Percentiles rank a stretch among this genome's conserved stretches.
Evolutionary conservation across 2,113 vertebrate genomes (phyloP).

Genomic region (Atrichornis clamosus): DNA sequence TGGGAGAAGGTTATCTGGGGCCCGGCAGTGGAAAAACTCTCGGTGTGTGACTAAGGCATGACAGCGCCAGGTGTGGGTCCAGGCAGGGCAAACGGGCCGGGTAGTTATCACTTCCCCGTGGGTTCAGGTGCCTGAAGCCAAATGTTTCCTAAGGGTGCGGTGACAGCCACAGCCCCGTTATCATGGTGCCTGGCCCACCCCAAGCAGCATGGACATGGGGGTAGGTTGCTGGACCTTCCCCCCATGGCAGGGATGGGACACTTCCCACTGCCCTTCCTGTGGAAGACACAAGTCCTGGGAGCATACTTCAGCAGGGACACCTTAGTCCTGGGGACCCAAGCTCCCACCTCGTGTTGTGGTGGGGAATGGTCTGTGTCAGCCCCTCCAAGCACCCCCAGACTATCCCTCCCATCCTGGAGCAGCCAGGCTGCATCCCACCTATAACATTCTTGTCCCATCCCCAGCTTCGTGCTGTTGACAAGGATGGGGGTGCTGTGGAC

Average conservation of each 20-base stretch:
- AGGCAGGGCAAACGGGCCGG: not conserved
- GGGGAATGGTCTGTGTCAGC: not conserved
- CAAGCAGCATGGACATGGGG: accelerated
- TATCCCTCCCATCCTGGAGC: accelerated
- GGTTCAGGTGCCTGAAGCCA: constrained; percentile 55
- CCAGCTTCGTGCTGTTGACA: not conserved
- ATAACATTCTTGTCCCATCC: not conserved
- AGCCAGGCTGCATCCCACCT: not conserved
- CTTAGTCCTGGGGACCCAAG: not conserved
- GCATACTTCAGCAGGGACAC: not conserved
- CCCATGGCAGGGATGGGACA: accelerated
- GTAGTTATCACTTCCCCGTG: constrained; percentile 37
- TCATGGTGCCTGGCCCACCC: constrained; percentile 28
- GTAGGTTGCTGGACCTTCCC: not conserved
- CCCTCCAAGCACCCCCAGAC: not conserved
- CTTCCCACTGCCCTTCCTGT: accelerated
- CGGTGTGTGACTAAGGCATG: constrained; percentile 18
- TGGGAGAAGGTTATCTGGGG: constrained; percentile 53
- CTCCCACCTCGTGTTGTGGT: accelerated
- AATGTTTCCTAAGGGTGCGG: constrained; percentile 68
- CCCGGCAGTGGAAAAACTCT: constrained; percentile 38
- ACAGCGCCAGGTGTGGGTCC: constrained; percentile 54
- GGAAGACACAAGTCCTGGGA: not conserved
- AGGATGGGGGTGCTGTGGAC: too few relatives aligned
- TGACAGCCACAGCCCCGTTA: constrained; percentile 44